Evolutionary conservation across 2,888 invertebrate species (phyloP).

Genomic region (Meliscaeva auricollis): DNA sequence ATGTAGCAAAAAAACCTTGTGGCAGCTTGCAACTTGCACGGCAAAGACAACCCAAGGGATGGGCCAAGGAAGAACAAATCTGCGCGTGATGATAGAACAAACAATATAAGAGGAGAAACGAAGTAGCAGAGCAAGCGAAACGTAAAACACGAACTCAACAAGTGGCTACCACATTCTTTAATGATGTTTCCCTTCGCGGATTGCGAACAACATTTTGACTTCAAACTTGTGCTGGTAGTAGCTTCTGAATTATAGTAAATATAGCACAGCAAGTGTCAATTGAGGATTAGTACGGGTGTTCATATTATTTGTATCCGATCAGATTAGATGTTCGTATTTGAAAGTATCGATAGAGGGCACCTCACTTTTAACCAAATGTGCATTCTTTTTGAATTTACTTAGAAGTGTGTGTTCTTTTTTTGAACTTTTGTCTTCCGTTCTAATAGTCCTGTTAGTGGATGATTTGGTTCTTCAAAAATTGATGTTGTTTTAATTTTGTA

Average conservation of each 20-base stretch:
- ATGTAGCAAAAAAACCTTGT: slow-evolving; percentile 16
- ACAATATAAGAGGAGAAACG: slow-evolving; percentile 12
- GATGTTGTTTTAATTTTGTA: no score
- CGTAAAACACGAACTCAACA: slow-evolving; percentile 77
- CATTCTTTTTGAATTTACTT: no score
- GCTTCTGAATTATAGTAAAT: slow-evolving; percentile 39
- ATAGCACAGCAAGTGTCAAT: not conserved
- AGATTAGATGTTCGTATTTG: not conserved
- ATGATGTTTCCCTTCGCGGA: slow-evolving; percentile 71
- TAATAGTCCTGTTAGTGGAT: no score
- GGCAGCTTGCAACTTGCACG: slow-evolving; percentile 33
- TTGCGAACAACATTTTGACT: slow-evolving; percentile 77
- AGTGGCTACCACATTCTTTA: slow-evolving; percentile 77
- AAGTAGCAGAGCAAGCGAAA: slow-evolving; percentile 27
- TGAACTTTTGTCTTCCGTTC: no score
- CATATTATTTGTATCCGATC: not conserved
- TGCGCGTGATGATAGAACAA: slow-evolving; percentile 40
- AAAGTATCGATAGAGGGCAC: no score
- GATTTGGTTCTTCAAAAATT: no score
- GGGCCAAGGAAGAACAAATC: slow-evolving; percentile 27
- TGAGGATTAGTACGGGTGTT: not conserved
- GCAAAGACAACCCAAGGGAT: slow-evolving; percentile 23
- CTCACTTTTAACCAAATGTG: no score
- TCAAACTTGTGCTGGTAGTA: slow-evolving; percentile 75
- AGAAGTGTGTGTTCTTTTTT: no score